Evolutionary conservation across 2,113 vertebrate species (phyloP), one percentile per base, ranked within the genome.

Genomic region (Oryzias curvinotus): DNA sequence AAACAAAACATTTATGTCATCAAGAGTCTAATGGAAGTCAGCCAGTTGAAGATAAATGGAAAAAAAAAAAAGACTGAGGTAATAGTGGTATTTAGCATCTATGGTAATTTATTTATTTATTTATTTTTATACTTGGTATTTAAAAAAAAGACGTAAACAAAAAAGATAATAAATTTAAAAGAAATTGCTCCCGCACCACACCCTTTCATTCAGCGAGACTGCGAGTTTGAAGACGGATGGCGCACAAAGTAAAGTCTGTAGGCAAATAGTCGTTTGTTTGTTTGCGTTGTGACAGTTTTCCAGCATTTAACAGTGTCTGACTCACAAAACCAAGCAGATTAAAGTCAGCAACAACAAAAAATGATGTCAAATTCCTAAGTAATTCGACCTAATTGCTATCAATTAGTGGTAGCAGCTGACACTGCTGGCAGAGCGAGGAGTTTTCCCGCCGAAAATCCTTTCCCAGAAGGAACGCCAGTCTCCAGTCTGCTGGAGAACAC

Each of bases 331-430:
- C 43, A 45, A 21, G 63, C 68, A 10, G 58, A 85, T 84, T 81
- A 66, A 83, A 85, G 75, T 63, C 65, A 36, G n/a, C n/a, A 81
- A 79, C 79, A 23, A 23, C 2, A 36, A 13, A 28, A 36, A 36
- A 59, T 4, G 46, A 82, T 80, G 82, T 86, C 82, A 83, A 69
- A 83, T 70, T 83, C 76, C 73, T 58, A 80, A 79, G 86, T 80
- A 81, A 82, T 80, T 57, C 57, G 0, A 79, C 55, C 65, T 87
- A 87, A 88, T 87, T 85, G 82, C 59, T 77, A 75, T 81, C 78
- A 84, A 82, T 88, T 85, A 82, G 72, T 5, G 8, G 62, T 21
- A 54, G 65, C 71, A 78, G 61, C 55, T 57, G 52, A 67, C 2
- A 44, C 68, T 65, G 73, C 73, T 75, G 81, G 80, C 83, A 75